Evolutionary conservation across 2,888 invertebrate species (phyloP).

Genomic region (Napeogenes sylphis): DNA sequence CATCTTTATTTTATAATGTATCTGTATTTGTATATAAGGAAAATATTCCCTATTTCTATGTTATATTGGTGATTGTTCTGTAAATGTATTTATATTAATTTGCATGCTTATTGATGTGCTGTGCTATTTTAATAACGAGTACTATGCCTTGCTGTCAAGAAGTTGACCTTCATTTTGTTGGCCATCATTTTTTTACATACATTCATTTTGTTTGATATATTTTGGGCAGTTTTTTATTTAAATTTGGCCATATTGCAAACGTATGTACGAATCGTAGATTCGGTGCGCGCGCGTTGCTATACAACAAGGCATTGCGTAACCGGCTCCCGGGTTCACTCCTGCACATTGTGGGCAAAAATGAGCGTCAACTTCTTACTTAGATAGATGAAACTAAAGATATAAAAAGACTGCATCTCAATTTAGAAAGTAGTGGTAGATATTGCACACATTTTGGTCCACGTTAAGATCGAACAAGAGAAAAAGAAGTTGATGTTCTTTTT

Average conservation of each 20-base stretch:
- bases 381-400: constrained; percentile 64
- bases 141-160: constrained; percentile 87
- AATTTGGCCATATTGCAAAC: constrained; percentile 71
- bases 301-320: constrained; percentile 71
- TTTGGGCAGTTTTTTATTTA: constrained; percentile 69
- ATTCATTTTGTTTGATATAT: constrained; percentile 75
- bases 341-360: constrained; percentile 86
- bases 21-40: background rate
- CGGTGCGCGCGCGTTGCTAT: constrained; percentile 67
- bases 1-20: too few species aligned
- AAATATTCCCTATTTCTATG: background rate
- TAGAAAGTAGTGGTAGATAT: constrained; percentile 75
- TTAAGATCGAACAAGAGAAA: constrained; percentile 70
- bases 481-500: constrained; percentile 94
- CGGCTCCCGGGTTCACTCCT: constrained; percentile 74
- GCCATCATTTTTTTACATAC: constrained; percentile 87
- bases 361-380: constrained; percentile 90
- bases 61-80: constrained; percentile 11
- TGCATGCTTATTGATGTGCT: constrained; percentile 76
- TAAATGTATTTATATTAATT: constrained; percentile 45
- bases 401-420: constrained; percentile 74
- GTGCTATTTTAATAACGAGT: constrained; percentile 71
- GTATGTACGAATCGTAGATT: constrained; percentile 58
- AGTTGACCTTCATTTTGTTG: constrained; percentile 97
- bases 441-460: constrained; percentile 71